Evolutionary conservation across 2,113 vertebrate species (phyloP), one percentile per base, ranked within the genome.

Genomic region (Otus sunia): DNA sequence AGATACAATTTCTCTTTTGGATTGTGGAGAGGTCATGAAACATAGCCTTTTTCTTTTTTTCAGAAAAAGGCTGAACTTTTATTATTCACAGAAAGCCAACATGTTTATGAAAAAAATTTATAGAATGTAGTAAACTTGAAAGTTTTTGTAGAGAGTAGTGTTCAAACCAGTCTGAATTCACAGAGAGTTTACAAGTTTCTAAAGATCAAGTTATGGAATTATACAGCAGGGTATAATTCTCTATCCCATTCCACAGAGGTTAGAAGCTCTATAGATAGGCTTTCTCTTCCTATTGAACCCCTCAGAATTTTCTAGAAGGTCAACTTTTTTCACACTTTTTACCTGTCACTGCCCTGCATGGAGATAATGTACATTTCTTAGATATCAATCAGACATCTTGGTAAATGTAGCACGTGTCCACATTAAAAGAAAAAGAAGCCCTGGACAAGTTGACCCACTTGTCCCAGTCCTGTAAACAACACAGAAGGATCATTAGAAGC

Each of bases 401-500:
- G 34, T 75, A 94, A 87, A 92, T n/a, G 67, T 59, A 94, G 21
- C 91, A 47, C 21, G 39, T 32, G 43, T 36, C 56, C 75, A 82
- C 66, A 62, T n/a, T 64, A 58, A 93, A 94, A 83, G 64, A 80
- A 89, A 62, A 91, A 45, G 43, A 83, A 85, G 72, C 39, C 62
- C 41, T 56, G 69, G 69, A 75, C 66, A 89, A 96, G 49, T 3
- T 92, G 59, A 93, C 23, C 49, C 41, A n/a, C 71, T 89, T 89
- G 62, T 92, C 45, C 74, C 60, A 95, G 25, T 67, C 74, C 83
- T 85, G 49, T 89, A 93, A 96, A 91, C 55, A 87, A 84, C 36
- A 80, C 6, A 26, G 74, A 92, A 36, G 77, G 63, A 92, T 89
- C 82, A 72, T 77, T 11, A 75, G 15, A 95, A 91, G 58, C 87